Conservation (phyloP, 2,888 invertebrate species). For the Lasioglossum malachurum region DNA sequence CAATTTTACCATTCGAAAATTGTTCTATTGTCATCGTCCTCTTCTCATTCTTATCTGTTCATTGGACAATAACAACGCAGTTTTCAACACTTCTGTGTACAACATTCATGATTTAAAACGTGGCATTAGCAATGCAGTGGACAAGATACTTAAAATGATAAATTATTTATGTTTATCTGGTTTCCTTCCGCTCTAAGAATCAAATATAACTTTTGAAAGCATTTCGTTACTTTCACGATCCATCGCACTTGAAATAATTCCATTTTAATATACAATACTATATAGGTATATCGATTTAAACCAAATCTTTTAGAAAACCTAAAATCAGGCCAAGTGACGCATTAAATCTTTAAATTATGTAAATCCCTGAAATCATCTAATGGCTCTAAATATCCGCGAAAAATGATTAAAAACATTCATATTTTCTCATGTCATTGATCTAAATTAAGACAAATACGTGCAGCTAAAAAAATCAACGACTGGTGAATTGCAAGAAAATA, state of each 20-base stretch:
- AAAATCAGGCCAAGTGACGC: conserved; percentile 3
- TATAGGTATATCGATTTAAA: background rate
- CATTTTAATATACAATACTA: background rate
- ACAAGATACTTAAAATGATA: too few species aligned
- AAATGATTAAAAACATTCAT: background rate
- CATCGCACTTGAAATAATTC: background rate
- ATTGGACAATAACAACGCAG: conserved; percentile 1
- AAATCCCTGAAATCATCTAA: background rate
- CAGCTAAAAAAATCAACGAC: background rate
- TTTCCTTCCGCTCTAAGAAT: background rate
- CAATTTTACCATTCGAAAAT: background rate
- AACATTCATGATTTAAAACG: background rate
- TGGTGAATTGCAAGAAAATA: background rate
- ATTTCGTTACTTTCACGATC: background rate
- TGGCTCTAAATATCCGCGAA: conserved; percentile 2
- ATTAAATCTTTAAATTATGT: background rate
- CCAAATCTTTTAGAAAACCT: background rate
- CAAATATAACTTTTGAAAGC: background rate
- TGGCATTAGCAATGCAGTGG: background rate
- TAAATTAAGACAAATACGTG: background rate
- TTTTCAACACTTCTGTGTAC: background rate
- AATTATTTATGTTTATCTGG: background rate
- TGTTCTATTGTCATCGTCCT: background rate
- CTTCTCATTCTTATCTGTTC: background rate
- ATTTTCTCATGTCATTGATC: background rate